A percentile compares a stretch with the other conserved stretches of the same genome.
Evolutionary conservation across 2,888 invertebrate genomes (phyloP).

Genomic region (Xanthostigma xanthostigma): DNA sequence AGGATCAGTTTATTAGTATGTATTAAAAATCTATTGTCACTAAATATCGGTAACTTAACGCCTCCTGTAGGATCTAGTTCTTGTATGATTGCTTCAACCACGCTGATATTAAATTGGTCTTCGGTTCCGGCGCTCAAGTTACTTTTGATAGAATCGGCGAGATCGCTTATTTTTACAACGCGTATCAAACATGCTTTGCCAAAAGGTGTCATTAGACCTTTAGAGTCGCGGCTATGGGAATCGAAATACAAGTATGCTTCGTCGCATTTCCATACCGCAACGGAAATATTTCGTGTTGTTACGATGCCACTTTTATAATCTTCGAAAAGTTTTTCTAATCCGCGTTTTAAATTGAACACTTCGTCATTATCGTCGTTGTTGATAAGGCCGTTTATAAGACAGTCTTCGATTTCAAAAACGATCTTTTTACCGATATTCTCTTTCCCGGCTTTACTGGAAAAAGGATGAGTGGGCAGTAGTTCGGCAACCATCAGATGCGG

Average conservation of each 20-base stretch:
- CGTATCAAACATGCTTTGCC: constrained; percentile 30
- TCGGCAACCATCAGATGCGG: constrained; percentile 22
- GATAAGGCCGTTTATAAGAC: constrained; percentile 22
- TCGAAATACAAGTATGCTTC: constrained; percentile 39
- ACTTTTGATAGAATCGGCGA: constrained; percentile 23
- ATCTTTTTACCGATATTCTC: constrained; percentile 17
- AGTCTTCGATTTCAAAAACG: constrained; percentile 22
- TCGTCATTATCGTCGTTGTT: constrained; percentile 10
- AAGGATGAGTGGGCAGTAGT: constrained; percentile 23
- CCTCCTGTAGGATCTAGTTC: constrained; percentile 19
- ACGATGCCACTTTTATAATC: constrained; percentile 32
- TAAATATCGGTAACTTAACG: too few species aligned
- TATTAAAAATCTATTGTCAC: too few species aligned
- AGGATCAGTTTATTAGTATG: constrained; percentile 17
- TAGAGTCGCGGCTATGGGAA: constrained; percentile 40
- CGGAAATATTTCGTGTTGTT: constrained; percentile 37
- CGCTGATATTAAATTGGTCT: constrained; percentile 22
- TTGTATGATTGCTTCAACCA: constrained; percentile 18
- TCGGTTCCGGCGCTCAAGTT: constrained; percentile 22
- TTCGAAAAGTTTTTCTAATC: constrained; percentile 27
- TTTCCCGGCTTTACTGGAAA: constrained; percentile 12
- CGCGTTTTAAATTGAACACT: constrained; percentile 19
- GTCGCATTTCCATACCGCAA: constrained; percentile 38
- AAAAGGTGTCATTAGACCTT: constrained; percentile 28
- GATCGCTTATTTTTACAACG: constrained; percentile 19